Base-by-base conservation (phyloP, 2,797 vertebrate species). In the Chaetodon trifasciatus region DNA sequence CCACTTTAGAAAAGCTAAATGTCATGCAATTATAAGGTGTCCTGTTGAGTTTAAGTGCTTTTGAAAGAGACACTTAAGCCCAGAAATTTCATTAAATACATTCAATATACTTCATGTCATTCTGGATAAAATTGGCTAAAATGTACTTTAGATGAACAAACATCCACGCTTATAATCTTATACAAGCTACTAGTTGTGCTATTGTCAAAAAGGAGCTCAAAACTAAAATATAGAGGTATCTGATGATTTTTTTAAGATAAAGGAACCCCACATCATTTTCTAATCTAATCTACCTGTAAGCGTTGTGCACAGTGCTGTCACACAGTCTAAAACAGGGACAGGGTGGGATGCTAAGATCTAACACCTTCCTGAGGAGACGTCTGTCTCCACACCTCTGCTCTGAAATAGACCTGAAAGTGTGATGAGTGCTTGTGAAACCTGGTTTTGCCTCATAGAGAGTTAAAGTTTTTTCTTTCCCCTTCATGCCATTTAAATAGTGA, bases 351-450 rank as follows among this genome's bases (percentile, higher is more conserved):
- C 16, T 76, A 53, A 70, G 74, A 61, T 47, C 64, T 61, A 68
- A 85, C 89, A 86, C 71, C 58, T 77, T 58, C 24, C 37, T 16
- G 56, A 10, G 66, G 35, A 82, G 77, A 82, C 11, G 24, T 77
- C 58, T 76, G 56, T 55, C 85, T 82, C 85, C 46, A 77, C 93
- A 83, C 81, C 84, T 87, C 80, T 35, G 67, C 66, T 76, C 87
- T 23, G 67, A 88, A 89, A 90, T 79, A 90, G 44, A 81, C 55
- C 19, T 47, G 44, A 50, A 23, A 53, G 77, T 76, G 88, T 28
- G 74, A 87, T 1, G 70, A 79, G 77, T 21, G 58, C 35, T 70
- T 79, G 81, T 75, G 76, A 89, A 88, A 81, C 60, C 55, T 53
- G 40, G 2, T 49, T 71, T 44, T 74, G 23, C 32, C 28, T 56